Conservation (phyloP, 2,888 invertebrate genomes). For the Aradus depressus region DNA sequence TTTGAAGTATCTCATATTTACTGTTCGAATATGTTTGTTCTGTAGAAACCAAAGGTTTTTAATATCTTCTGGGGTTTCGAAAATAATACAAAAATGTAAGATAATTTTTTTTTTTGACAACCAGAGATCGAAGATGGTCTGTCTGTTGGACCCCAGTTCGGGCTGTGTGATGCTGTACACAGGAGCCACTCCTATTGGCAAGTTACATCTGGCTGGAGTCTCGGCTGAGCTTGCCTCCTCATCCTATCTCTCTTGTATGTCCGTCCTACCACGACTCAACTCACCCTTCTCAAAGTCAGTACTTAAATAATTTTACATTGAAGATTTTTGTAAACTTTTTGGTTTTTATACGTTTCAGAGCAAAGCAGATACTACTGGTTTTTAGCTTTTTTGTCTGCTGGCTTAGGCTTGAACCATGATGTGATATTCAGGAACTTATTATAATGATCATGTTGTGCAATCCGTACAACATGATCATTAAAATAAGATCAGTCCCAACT, state of each 20-base stretch:
- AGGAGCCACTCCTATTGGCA: conserved; percentile 68
- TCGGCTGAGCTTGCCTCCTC: conserved; percentile 46
- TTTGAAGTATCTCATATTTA: too few relatives aligned
- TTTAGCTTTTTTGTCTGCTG: not conserved
- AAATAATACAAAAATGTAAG: too few relatives aligned
- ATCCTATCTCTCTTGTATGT: conserved; percentile 37
- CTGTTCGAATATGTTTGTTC: too few relatives aligned
- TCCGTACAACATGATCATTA: too few relatives aligned
- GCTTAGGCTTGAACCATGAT: too few relatives aligned
- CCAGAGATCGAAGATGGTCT: conserved; percentile 65
- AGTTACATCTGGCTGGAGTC: conserved; percentile 67
- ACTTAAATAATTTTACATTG: not conserved
- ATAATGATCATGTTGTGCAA: too few relatives aligned
- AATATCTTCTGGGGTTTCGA: too few relatives aligned
- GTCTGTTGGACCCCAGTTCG: conserved; percentile 61
- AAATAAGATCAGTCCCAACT: too few relatives aligned
- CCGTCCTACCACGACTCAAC: conserved; percentile 19
- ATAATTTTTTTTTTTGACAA: conserved; percentile 31
- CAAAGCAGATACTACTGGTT: not conserved
- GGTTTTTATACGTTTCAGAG: too few relatives aligned
- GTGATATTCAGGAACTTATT: too few relatives aligned
- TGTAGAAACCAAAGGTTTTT: too few relatives aligned
- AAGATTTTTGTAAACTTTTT: not conserved
- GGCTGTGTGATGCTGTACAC: conserved; percentile 74
- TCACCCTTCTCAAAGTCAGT: conserved; percentile 26